Percentiles rank a stretch among this genome's conserved stretches.
Evolutionary conservation across 2,888 invertebrate species (phyloP).

Genomic region (Cylloceria caligata): DNA sequence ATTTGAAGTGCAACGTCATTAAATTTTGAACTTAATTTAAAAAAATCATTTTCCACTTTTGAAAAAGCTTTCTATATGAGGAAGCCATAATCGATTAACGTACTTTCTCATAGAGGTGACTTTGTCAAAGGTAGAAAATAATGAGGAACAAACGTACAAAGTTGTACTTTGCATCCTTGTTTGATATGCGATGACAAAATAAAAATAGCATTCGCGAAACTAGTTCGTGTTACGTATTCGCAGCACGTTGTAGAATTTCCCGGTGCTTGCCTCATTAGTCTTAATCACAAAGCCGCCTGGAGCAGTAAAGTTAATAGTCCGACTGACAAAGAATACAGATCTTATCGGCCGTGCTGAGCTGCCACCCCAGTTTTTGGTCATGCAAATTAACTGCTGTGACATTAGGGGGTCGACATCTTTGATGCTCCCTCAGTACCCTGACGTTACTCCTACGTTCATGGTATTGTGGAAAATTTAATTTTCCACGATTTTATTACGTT

Average conservation of each 20-base stretch:
- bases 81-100: too few species aligned
- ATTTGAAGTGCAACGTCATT: too few species aligned
- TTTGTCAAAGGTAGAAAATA: too few species aligned
- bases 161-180: too few species aligned
- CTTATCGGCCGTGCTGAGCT: constrained; percentile 41
- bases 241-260: constrained; percentile 32
- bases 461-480: not conserved
- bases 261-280: constrained; percentile 62
- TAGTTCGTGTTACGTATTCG: not conserved
- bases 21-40: too few species aligned
- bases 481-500: too few species aligned
- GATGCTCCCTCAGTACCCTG: not conserved
- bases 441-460: not conserved
- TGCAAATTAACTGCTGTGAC: not conserved
- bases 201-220: not conserved
- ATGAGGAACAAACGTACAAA: too few species aligned
- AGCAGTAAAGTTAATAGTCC: constrained; percentile 53
- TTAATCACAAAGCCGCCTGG: constrained; percentile 61
- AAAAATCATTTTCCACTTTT: too few species aligned
- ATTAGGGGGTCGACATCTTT: constrained; percentile 9
- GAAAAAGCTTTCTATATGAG: too few species aligned
- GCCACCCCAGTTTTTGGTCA: constrained; percentile 13
- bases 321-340: constrained; percentile 56
- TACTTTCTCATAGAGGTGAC: too few species aligned
- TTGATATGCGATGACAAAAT: too few species aligned